Evolutionary conservation across 2,888 invertebrate species (phyloP).

Genomic region (Perdita meconis): DNA sequence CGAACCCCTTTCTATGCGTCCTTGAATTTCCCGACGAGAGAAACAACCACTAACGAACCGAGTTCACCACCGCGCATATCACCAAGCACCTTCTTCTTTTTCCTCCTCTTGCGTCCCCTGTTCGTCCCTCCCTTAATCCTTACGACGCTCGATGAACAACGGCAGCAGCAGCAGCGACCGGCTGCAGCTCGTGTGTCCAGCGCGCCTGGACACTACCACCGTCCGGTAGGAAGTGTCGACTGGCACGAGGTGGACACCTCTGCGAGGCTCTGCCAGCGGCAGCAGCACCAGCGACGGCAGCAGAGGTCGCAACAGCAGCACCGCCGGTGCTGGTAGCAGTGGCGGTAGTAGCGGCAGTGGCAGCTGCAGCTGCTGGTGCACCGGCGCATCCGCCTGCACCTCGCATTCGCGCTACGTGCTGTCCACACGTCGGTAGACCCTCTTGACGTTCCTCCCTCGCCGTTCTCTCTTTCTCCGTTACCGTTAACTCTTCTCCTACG

Average conservation of each 20-base stretch:
- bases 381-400: slow-evolving; percentile 67
- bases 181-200: slow-evolving; percentile 65
- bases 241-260: slow-evolving; percentile 71
- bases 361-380: slow-evolving; percentile 72
- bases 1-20: slow-evolving; percentile 28
- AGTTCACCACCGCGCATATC: slow-evolving; percentile 33
- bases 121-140: slow-evolving; percentile 46
- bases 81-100: slow-evolving; percentile 52
- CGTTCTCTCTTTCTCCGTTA: background rate
- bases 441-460: slow-evolving; percentile 2
- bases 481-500: background rate
- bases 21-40: slow-evolving; percentile 20
- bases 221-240: slow-evolving; percentile 73
- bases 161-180: slow-evolving; percentile 51
- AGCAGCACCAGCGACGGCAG: slow-evolving; percentile 48
- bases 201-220: slow-evolving; percentile 72
- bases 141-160: slow-evolving; percentile 44
- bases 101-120: slow-evolving; percentile 48
- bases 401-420: slow-evolving; percentile 36
- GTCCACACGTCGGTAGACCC: slow-evolving; percentile 5
- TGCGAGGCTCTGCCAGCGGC: slow-evolving; percentile 67
- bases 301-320: slow-evolving; percentile 47
- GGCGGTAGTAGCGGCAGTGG: slow-evolving; percentile 61
- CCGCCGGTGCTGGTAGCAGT: slow-evolving; percentile 52
- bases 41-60: slow-evolving; percentile 27